These are phyloP conservation scores for Ametastegia equiseti DNA, from an alignment of 2,888 invertebrate species.

Conservation along the genomic window DNA sequence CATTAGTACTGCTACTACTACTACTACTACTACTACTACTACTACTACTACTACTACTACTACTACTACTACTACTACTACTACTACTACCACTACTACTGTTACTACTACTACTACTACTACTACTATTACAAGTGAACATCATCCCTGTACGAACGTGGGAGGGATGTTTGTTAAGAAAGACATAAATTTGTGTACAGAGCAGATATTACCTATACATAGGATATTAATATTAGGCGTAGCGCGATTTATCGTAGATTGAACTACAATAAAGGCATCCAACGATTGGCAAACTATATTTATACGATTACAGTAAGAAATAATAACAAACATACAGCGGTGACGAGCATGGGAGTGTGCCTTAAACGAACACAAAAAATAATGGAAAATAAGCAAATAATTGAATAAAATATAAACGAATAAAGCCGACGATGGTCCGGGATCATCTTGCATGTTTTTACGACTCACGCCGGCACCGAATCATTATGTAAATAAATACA, in stretches of 20 bases:
- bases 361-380: conserved; percentile 65
- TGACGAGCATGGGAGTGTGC: conserved; percentile 72
- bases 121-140: conserved; percentile 1
- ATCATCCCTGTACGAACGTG: not conserved
- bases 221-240: conserved; percentile 64
- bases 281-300: conserved; percentile 63
- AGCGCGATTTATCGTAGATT: conserved; percentile 65
- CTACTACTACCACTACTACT: not conserved
- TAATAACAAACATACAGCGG: conserved; percentile 55
- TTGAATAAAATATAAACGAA: not conserved
- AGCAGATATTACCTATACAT: conserved; percentile 71
- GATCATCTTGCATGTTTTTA: conserved; percentile 58
- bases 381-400: not conserved
- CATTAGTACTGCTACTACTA: not conserved
- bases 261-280: conserved; percentile 66
- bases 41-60: not conserved
- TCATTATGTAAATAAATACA: conserved; percentile 65
- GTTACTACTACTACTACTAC: not conserved
- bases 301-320: conserved; percentile 67
- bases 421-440: not conserved
- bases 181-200: conserved; percentile 75
- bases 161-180: conserved; percentile 64
- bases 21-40: not conserved
- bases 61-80: not conserved
- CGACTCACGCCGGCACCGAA: conserved; percentile 53